A percentile compares a stretch with the other conserved stretches of the same genome.
phyloP scores from a whole-genome alignment of 2,113 vertebrate genomes.

The Heliornis fulica region DNA sequence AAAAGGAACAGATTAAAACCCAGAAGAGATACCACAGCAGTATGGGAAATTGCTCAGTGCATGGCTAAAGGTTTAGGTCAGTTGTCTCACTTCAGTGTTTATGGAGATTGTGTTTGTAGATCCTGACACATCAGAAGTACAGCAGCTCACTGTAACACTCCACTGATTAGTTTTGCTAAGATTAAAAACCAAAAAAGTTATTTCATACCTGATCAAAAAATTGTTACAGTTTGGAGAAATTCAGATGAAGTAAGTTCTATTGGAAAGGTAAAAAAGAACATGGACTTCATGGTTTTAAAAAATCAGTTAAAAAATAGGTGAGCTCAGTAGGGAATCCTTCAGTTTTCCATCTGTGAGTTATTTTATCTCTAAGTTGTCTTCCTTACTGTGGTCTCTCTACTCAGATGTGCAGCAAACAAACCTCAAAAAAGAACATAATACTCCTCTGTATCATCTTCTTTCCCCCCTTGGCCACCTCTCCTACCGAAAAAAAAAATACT shows the following conservation, averaged over 20 bases:
- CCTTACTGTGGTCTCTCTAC: not conserved
- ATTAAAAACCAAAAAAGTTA: not conserved
- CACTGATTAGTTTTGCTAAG: not conserved
- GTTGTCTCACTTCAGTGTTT: not conserved
- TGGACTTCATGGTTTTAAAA: not conserved
- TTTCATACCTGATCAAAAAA: not conserved
- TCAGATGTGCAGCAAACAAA: not conserved
- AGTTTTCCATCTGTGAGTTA: not conserved
- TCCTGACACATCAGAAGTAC: not conserved
- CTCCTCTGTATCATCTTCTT: not conserved
- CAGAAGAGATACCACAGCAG: not conserved
- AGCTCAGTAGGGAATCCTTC: not conserved
- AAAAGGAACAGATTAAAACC: not conserved
- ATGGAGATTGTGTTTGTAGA: not conserved
- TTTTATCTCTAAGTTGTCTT: not conserved
- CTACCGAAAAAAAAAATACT: not conserved
- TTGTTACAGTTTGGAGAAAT: not conserved
- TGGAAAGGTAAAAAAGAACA: not conserved
- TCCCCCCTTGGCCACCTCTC: not conserved
- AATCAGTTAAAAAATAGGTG: not conserved
- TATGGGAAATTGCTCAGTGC: not conserved
- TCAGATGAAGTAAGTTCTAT: not conserved
- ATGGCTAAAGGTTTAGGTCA: not conserved
- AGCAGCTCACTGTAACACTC: not conserved
- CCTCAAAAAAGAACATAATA: not conserved